Evolutionary conservation across 2,888 invertebrate genomes (phyloP).

Genomic region (Leptinotarsa tumamoca): DNA sequence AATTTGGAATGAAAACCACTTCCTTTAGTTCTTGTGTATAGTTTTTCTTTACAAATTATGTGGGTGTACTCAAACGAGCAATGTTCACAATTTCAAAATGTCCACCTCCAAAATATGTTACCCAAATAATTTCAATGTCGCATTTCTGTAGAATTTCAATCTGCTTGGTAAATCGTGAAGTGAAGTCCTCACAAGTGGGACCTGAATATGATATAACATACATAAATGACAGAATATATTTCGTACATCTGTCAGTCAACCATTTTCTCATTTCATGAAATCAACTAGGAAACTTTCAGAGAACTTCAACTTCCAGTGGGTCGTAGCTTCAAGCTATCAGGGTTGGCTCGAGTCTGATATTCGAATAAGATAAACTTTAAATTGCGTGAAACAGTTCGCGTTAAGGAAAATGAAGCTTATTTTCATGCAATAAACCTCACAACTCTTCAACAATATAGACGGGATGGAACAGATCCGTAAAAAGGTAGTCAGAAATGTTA

Average conservation of each 20-base stretch:
- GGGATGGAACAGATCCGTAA: not conserved
- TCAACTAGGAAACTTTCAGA: not conserved
- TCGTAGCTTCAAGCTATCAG: slow-evolving; percentile 3
- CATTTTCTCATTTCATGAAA: not conserved
- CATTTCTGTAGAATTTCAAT: too few species aligned
- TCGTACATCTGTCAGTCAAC: not conserved
- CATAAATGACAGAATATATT: not conserved
- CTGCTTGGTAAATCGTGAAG: too few species aligned
- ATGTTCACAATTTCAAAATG: too few species aligned
- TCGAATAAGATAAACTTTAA: slow-evolving; percentile 1
- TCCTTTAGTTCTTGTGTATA: too few species aligned
- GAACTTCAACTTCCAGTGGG: not conserved
- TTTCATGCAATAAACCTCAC: not conserved
- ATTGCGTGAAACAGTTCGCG: not conserved
- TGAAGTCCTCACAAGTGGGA: too few species aligned
- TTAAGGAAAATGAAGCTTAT: not conserved
- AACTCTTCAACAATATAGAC: not conserved
- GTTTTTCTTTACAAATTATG: too few species aligned
- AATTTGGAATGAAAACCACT: too few species aligned
- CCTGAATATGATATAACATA: not conserved
- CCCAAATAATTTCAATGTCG: too few species aligned
- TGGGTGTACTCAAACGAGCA: too few species aligned
- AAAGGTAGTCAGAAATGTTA: too few species aligned
- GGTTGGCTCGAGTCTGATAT: not conserved
- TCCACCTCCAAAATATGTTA: too few species aligned